Percentiles rank a stretch among this genome's conserved stretches.
These are phyloP conservation scores for Drosophila rellima DNA, from an alignment of 2,888 invertebrate species.

Conservation along the genomic window DNA sequence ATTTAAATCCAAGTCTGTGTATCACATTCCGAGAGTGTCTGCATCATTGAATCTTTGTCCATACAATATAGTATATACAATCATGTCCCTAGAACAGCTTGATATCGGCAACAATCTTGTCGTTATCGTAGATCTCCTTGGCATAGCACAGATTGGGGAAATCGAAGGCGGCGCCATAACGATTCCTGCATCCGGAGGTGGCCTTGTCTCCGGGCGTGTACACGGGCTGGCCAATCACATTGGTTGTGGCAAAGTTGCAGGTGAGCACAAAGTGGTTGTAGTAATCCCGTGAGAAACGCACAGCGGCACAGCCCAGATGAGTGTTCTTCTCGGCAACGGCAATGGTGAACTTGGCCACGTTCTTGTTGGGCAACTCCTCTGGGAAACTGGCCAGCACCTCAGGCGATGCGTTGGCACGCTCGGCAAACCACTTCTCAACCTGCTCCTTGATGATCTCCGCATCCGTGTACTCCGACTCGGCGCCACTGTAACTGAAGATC, in stretches of 20 bases:
- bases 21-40: constrained; percentile 7
- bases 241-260: constrained; percentile 64
- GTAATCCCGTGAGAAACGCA: constrained; percentile 50
- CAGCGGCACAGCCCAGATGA: constrained; percentile 64
- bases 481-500: constrained; percentile 65
- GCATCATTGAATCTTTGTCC: constrained; percentile 3
- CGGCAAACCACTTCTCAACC: constrained; percentile 62
- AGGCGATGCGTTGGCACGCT: constrained; percentile 53
- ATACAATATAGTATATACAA: neutral
- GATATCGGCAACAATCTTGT: constrained; percentile 48
- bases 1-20: constrained; percentile 3
- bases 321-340: constrained; percentile 63
- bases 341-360: constrained; percentile 62
- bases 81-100: constrained; percentile 27
- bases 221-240: constrained; percentile 59
- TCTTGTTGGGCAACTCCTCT: constrained; percentile 57
- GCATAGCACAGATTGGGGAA: constrained; percentile 65
- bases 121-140: constrained; percentile 67
- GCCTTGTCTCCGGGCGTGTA: constrained; percentile 63
- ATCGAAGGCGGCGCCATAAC: constrained; percentile 63
- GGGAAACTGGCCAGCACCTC: constrained; percentile 58
- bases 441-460: constrained; percentile 66
- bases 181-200: constrained; percentile 58
- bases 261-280: constrained; percentile 63
- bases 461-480: constrained; percentile 61